Base-by-base conservation (phyloP, 2,113 vertebrate genomes). In the Salvelinus namaycush region DNA sequence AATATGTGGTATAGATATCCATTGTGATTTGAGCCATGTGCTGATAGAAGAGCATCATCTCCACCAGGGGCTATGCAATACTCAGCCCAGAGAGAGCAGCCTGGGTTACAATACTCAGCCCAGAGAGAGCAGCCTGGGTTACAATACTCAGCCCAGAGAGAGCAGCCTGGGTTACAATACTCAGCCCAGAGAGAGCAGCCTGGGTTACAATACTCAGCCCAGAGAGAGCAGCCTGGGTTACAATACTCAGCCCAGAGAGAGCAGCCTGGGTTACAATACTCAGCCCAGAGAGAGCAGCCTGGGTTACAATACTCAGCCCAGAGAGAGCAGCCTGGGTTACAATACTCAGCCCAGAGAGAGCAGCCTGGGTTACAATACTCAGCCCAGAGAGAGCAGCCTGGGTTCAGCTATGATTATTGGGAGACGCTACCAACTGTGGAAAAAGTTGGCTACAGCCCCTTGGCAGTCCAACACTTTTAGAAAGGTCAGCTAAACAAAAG, bases 401-500 rank as follows among this genome's bases (percentile, higher is more conserved):
- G 68, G 76, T 83, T 76, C 74, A 78, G 73, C 57, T 8, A 59
- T 7, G 79, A 78, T 80, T 83, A 70, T 82, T 79, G 20, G 5
- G 44, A 54, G 72, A 64, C 20, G 29, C 54, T 79, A 76, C 39
- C 65, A 76, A 81, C 77, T 79, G 77, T 75, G 49, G 26, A 60
- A 81, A 81, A 2, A 22, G 78, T 79, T 85, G 82, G 81, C 86
- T 80, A 67, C 26, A 79, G 3, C 70, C 70, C 18, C 71, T 81
- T 69, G 76, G 78, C 79, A 78, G 73, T 80, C 73, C 62, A 39
- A 39, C 22, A 68, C 73, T 6, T 77, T 83, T 84, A 68, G 72
- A 83, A 88, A 85, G 82, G 77, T 85, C 79, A 24, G 83, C 83
- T 80, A 80, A 89, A 88, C 76, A 89, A 81, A 85, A 91, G 78